A percentile compares a stretch with the other conserved stretches of the same genome.
These are phyloP conservation scores for Ceratosolen fusciceps DNA, from an alignment of 1,140 invertebrate genomes.

Conservation along the genomic window DNA sequence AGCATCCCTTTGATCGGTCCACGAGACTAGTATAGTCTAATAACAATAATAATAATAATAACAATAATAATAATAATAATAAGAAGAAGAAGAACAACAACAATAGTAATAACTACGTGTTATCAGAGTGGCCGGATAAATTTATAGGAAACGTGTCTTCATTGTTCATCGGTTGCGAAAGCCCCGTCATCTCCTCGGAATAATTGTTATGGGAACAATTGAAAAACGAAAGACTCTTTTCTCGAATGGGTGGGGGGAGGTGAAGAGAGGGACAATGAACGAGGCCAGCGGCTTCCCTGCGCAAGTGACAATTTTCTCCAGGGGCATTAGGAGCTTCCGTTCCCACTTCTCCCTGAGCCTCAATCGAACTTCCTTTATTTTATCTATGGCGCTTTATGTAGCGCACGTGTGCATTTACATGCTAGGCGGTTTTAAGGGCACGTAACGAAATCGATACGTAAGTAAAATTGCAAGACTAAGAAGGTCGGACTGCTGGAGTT, in stretches of 20 bases:
- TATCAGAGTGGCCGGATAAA: too few species aligned
- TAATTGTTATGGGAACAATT: background rate
- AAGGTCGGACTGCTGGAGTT: too few species aligned
- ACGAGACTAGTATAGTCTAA: too few species aligned
- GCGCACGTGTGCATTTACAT: background rate
- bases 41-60: too few species aligned
- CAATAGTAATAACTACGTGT: too few species aligned
- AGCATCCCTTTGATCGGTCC: too few species aligned
- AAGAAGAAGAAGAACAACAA: too few species aligned
- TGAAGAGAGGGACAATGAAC: slow-evolving; percentile 17
- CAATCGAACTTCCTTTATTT: slow-evolving; percentile 15
- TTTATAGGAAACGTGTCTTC: too few species aligned
- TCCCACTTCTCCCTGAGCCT: background rate
- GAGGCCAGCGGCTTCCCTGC: too few species aligned
- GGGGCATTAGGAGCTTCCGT: background rate
- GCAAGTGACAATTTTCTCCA: slow-evolving; percentile 11
- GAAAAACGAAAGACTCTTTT: background rate
- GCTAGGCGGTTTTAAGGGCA: background rate
- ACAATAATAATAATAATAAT: too few species aligned
- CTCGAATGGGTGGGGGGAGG: too few species aligned
- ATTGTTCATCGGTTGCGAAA: too few species aligned
- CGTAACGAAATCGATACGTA: background rate
- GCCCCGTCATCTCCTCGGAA: background rate
- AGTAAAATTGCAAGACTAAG: background rate
- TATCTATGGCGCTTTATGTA: background rate